Conservation (phyloP, 2,797 vertebrate genomes). For the Cyprinodon diabolis region DNA sequence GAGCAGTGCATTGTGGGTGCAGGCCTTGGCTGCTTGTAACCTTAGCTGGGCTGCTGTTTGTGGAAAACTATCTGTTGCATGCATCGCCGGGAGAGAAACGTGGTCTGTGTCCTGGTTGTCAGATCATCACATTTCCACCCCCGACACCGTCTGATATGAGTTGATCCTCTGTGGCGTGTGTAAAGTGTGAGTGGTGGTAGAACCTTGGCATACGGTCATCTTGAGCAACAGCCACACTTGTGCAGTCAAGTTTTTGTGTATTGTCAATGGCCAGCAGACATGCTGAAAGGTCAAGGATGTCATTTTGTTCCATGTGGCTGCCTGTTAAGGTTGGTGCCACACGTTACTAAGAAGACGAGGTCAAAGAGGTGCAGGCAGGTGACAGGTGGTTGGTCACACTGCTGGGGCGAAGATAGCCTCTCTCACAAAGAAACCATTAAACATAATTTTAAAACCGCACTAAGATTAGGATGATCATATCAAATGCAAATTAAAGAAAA, state of each 20-base stretch:
- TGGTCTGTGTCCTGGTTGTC: conserved; percentile 79
- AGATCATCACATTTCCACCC: conserved; percentile 75
- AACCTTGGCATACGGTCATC: conserved; percentile 14
- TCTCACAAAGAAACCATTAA: conserved; percentile 42
- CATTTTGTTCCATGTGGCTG: conserved; percentile 60
- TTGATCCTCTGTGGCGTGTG: conserved; percentile 61
- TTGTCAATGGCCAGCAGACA: conserved; percentile 61
- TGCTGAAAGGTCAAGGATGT: conserved; percentile 65
- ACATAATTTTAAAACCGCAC: conserved; percentile 37
- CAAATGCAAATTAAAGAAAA: conserved; percentile 43
- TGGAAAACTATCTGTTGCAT: conserved; percentile 76
- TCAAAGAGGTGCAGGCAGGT: conserved; percentile 65
- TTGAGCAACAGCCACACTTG: conserved; percentile 28
- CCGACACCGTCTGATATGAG: conserved; percentile 76
- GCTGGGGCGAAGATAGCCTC: conserved; percentile 39
- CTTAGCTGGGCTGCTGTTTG: conserved; percentile 65
- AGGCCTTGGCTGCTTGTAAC: conserved; percentile 58
- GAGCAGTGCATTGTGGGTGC: conserved; percentile 16
- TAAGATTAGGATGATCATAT: conserved; percentile 34
- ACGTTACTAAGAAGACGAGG: conserved; percentile 63
- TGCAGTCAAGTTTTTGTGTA: conserved; percentile 43
- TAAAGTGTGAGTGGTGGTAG: conserved; percentile 7
- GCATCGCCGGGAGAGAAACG: conserved; percentile 69
- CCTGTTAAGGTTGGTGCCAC: conserved; percentile 49
- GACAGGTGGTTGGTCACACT: conserved; percentile 62